Conservation (phyloP, 37 sponge, comb jelly and placozoan species). For the Tethya wilhelma region DNA sequence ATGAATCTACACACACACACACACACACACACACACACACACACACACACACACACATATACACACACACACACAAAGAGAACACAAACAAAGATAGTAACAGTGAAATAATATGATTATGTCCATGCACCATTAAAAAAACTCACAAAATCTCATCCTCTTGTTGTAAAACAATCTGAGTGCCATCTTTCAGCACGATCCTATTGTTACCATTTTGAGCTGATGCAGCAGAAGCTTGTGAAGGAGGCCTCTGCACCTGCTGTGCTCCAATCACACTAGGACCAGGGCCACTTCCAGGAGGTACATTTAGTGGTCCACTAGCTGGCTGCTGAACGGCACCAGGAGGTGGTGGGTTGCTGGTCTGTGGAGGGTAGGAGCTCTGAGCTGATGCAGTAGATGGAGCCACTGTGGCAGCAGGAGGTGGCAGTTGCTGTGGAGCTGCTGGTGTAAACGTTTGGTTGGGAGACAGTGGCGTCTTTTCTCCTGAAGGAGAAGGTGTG, state of each 20-base stretch:
- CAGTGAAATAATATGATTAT: not conserved
- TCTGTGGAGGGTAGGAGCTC: not conserved
- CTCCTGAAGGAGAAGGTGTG: not conserved
- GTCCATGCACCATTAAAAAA: not conserved
- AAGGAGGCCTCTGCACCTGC: not conserved
- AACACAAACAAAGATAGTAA: too few relatives aligned
- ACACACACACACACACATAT: not conserved
- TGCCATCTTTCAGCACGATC: constrained; percentile 48
- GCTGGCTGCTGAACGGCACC: not conserved
- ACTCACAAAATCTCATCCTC: constrained; percentile 58
- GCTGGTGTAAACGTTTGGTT: not conserved
- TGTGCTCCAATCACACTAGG: too few relatives aligned
- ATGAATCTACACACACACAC: constrained; percentile 38
- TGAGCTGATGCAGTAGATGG: not conserved
- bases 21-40: not conserved
- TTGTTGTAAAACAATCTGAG: constrained; percentile 21
- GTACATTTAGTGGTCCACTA: not conserved
- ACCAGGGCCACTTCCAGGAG: not conserved
- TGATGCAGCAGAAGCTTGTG: not conserved
- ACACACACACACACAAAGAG: too few relatives aligned
- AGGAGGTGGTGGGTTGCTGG: constrained; percentile 14
- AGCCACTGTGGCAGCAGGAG: not conserved
- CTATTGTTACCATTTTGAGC: constrained; percentile 13
- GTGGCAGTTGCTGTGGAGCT: not conserved
- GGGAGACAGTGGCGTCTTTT: not conserved